Percentiles rank a stretch among this genome's conserved stretches.
Evolutionary conservation across 37 sponge, comb jelly and placozoan genomes (phyloP).

Genomic region (Oscarella lobularis): DNA sequence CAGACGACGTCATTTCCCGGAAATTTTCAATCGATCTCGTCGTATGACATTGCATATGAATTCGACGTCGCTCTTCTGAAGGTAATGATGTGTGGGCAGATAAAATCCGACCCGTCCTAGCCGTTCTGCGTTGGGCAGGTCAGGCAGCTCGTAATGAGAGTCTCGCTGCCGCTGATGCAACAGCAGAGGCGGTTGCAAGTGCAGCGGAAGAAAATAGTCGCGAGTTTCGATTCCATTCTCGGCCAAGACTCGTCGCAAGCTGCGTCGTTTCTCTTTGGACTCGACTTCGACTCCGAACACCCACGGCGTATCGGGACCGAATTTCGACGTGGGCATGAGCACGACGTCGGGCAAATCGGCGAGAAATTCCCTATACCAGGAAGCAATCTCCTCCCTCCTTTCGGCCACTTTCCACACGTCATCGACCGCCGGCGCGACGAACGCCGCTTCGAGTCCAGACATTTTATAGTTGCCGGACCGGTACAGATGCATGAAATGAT

Average conservation of each 20-base stretch:
- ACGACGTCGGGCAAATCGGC: slow-evolving; percentile 2
- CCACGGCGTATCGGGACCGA: slow-evolving; percentile 35
- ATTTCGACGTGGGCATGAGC: slow-evolving; percentile 18
- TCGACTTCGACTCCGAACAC: slow-evolving; percentile 34
- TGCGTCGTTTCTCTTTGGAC: slow-evolving; percentile 3
- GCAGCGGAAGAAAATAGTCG: slow-evolving; percentile 44
- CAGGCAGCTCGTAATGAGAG: neutral
- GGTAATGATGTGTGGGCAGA: slow-evolving; percentile 23
- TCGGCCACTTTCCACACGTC: slow-evolving; percentile 17
- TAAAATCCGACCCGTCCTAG: slow-evolving; percentile 33
- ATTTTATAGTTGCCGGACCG: slow-evolving; percentile 45
- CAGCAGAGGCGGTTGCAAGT: slow-evolving; percentile 27
- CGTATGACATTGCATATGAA: slow-evolving; percentile 5
- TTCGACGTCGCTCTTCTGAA: slow-evolving; percentile 7
- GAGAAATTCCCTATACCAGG: slow-evolving; percentile 14
- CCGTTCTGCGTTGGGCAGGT: slow-evolving; percentile 29
- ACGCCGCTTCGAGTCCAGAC: slow-evolving; percentile 36
- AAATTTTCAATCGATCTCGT: too few relatives aligned
- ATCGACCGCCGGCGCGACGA: slow-evolving; percentile 21
- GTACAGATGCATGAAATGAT: slow-evolving; percentile 42
- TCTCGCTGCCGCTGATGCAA: neutral
- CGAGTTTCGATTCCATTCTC: slow-evolving; percentile 32
- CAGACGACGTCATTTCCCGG: slow-evolving; percentile 3
- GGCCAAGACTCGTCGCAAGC: slow-evolving; percentile 19
- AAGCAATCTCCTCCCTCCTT: slow-evolving; percentile 15